These are phyloP conservation scores for Phyllotreta striolata DNA, from an alignment of 2,888 invertebrate species.

Conservation along the genomic window DNA sequence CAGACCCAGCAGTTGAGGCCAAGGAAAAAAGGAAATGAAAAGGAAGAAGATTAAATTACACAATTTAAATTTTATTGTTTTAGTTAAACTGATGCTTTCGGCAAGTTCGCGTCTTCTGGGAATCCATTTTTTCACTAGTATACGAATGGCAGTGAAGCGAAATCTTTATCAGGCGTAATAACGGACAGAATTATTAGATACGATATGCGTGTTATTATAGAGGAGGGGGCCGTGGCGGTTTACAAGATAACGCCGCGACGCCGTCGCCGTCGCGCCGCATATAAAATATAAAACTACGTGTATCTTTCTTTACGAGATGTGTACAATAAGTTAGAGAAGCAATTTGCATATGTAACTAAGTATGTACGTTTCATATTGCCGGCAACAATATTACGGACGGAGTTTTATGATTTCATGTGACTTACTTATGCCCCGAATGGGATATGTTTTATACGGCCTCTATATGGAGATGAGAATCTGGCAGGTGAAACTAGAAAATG, in stretches of 20 bases:
- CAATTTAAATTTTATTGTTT: no score
- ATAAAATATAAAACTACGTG: slow-evolving; percentile 39
- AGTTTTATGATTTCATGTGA: slow-evolving; percentile 43
- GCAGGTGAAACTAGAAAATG: slow-evolving; percentile 30
- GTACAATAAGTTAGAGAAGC: slow-evolving; percentile 60
- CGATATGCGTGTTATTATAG: slow-evolving; percentile 26
- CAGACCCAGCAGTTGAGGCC: no score
- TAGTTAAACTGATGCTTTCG: no score
- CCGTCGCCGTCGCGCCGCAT: neutral
- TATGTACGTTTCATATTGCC: slow-evolving; percentile 35
- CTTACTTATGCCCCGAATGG: slow-evolving; percentile 41
- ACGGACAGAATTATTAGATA: slow-evolving; percentile 29
- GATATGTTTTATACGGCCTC: slow-evolving; percentile 40
- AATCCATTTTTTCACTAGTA: no score
- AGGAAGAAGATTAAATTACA: no score
- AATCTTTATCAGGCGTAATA: slow-evolving; percentile 16
- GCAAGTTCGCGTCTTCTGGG: no score
- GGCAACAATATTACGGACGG: slow-evolving; percentile 34
- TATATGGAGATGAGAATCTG: slow-evolving; percentile 28
- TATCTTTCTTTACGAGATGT: slow-evolving; percentile 53
- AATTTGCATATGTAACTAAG: slow-evolving; percentile 62
- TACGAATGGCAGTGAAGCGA: no score
- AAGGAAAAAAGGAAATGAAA: no score
- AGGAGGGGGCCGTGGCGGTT: slow-evolving; percentile 5
- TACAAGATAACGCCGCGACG: neutral